These are phyloP conservation scores for Heliconius cydno DNA, from an alignment of 2,888 invertebrate species.

Conservation along the genomic window DNA sequence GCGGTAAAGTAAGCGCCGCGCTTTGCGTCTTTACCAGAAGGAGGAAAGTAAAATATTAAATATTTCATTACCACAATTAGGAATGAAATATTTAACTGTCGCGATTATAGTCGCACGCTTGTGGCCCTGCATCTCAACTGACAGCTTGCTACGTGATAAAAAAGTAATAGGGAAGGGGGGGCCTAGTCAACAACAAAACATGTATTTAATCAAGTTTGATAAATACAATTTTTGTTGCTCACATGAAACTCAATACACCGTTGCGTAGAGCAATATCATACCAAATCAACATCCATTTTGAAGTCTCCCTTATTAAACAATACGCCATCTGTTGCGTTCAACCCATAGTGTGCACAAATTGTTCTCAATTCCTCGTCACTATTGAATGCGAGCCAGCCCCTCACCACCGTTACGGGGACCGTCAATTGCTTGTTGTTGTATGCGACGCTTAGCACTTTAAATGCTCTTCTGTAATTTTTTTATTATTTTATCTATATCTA, in stretches of 20 bases:
- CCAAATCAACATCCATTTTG: constrained; percentile 64
- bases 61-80: too few species aligned
- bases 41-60: too few species aligned
- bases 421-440: constrained; percentile 83
- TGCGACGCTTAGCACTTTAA: constrained; percentile 81
- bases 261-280: constrained; percentile 53
- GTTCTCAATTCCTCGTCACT: constrained; percentile 63
- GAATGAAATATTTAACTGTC: too few species aligned
- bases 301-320: constrained; percentile 65
- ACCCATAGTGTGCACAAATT: constrained; percentile 80
- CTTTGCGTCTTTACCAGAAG: too few species aligned
- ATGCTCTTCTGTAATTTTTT: constrained; percentile 70
- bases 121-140: too few species aligned
- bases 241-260: neutral
- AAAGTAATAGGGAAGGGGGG: too few species aligned
- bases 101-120: too few species aligned
- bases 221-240: too few species aligned
- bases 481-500: neutral
- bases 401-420: constrained; percentile 75
- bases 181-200: too few species aligned
- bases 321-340: constrained; percentile 60
- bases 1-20: too few species aligned
- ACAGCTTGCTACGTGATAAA: too few species aligned
- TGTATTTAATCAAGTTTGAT: too few species aligned
- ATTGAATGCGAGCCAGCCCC: constrained; percentile 76